phyloP scores from a whole-genome alignment of 2,113 vertebrate species.

The Corythaeola cristata region DNA sequence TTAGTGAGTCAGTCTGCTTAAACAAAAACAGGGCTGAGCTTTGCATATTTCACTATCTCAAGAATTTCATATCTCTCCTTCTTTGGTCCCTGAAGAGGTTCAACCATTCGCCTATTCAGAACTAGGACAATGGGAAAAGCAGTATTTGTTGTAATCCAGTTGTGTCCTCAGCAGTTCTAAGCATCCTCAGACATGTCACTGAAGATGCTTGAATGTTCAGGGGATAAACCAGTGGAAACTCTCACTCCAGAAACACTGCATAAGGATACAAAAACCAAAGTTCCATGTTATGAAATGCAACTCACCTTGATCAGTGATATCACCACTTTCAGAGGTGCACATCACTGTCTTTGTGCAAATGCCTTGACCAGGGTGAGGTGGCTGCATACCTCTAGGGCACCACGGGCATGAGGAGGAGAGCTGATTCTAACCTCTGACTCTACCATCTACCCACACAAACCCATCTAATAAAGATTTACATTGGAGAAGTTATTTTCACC shows the following conservation, averaged over 20 bases:
- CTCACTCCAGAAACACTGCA: not conserved
- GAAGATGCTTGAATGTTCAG: not conserved
- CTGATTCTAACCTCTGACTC: not conserved
- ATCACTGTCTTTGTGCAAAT: not conserved
- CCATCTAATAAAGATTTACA: not conserved
- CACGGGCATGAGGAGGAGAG: not conserved
- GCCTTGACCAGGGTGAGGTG: not conserved
- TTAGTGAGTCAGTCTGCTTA: not conserved
- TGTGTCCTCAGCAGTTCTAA: not conserved
- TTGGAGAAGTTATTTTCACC: not conserved
- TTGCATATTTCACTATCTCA: not conserved
- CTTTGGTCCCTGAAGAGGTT: not conserved
- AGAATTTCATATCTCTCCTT: not conserved
- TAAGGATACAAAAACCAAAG: not conserved
- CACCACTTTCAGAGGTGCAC: not conserved
- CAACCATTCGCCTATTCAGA: not conserved
- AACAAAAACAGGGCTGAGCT: not conserved
- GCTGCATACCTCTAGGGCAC: not conserved
- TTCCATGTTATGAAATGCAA: not conserved
- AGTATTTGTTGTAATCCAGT: not conserved
- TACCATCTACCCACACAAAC: not conserved
- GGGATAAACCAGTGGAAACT: not conserved
- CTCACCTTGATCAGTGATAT: accelerated
- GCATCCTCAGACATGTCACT: not conserved
- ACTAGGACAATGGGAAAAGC: not conserved